Evolutionary conservation across 2,113 vertebrate species (phyloP).

Genomic region (Loxodonta africana): DNA sequence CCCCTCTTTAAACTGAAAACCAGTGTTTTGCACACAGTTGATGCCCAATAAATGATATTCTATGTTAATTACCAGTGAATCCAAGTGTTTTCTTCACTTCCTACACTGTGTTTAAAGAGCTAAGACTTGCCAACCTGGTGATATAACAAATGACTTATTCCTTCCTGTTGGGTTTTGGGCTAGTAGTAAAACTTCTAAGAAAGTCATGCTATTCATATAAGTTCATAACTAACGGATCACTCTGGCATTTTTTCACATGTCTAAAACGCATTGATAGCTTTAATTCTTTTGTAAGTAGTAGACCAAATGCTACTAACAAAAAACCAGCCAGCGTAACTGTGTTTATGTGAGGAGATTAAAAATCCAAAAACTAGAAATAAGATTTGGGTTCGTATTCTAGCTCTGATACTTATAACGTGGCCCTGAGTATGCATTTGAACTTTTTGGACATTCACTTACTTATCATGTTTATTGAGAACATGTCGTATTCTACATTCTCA

Average conservation of each 20-base stretch:
- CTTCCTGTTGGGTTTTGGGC: background rate
- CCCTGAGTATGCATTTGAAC: background rate
- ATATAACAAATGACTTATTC: constrained; percentile 1
- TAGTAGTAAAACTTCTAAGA: background rate
- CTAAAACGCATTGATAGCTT: background rate
- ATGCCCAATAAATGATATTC: background rate
- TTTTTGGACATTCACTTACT: background rate
- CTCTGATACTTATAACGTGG: background rate
- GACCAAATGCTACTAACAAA: background rate
- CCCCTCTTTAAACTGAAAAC: background rate
- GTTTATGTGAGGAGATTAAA: background rate
- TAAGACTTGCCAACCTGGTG: background rate
- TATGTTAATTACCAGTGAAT: background rate
- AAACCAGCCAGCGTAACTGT: background rate
- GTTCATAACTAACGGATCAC: background rate
- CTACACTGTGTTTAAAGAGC: background rate
- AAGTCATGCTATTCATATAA: background rate
- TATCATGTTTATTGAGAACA: background rate
- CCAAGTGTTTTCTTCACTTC: background rate
- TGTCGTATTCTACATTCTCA: background rate
- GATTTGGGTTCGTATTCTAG: background rate
- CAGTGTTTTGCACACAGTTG: background rate
- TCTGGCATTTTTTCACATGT: background rate
- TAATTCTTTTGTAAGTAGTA: background rate
- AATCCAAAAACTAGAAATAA: background rate